Percentiles rank a stretch among this genome's conserved stretches.
phyloP scores from a whole-genome alignment of 2,113 vertebrate species.

The Cnemophilus loriae region DNA sequence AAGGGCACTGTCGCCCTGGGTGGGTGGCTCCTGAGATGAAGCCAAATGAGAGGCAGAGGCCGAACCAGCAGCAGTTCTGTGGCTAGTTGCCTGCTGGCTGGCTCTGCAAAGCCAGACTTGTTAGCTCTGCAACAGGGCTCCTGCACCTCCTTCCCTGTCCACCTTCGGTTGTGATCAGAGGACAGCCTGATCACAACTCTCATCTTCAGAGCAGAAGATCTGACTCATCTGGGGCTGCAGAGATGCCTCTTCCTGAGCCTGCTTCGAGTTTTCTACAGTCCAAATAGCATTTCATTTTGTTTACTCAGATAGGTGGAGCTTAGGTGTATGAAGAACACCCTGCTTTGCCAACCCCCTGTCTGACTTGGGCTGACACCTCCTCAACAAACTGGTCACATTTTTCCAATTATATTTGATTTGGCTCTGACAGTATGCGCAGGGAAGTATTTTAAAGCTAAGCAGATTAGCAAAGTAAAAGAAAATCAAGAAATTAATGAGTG shows the following conservation, averaged over 20 bases:
- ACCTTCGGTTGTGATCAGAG: not conserved
- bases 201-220: not conserved
- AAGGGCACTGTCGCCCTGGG: not conserved
- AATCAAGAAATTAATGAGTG: not conserved
- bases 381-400: slow-evolving; percentile 8
- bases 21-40: not conserved
- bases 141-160: not conserved
- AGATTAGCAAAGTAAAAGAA: slow-evolving; percentile 4
- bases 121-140: not conserved
- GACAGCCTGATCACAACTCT: not conserved
- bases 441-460: not conserved
- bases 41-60: not conserved
- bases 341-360: not conserved
- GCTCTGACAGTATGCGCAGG: not conserved
- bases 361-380: not conserved
- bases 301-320: not conserved
- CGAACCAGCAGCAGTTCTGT: not conserved
- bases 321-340: not conserved
- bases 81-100: not conserved
- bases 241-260: not conserved
- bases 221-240: not conserved
- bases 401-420: slow-evolving; percentile 13
- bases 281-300: not conserved
- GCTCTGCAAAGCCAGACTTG: not conserved
- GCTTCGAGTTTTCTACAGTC: not conserved